A percentile compares a stretch with the other conserved stretches of the same genome.
These are phyloP conservation scores for Xenus cinereus DNA, from an alignment of 2,113 vertebrate species.

Conservation along the genomic window DNA sequence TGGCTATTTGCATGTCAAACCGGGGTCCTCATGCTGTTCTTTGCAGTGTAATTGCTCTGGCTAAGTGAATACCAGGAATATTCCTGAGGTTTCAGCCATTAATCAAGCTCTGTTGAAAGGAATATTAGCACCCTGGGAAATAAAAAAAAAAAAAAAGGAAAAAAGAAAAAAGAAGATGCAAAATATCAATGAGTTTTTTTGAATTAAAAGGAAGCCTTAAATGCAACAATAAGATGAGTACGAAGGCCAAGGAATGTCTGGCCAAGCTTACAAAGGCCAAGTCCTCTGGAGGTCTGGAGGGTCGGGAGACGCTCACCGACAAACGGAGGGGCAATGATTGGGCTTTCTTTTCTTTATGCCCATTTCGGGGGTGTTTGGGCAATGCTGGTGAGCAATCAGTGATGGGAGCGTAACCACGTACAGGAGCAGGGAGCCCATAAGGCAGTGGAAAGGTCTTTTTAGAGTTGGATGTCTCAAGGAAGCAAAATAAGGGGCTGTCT, in stretches of 20 bases:
- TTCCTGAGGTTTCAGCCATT: conserved; percentile 55
- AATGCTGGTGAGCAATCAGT: not conserved
- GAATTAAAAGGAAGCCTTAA: conserved; percentile 8
- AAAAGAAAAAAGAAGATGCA: not conserved
- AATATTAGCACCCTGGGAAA: conserved; percentile 52
- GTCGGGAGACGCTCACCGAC: not conserved
- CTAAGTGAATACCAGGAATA: conserved; percentile 72
- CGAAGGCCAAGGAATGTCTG: not conserved
- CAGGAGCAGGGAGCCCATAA: not conserved
- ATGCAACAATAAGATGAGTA: not conserved
- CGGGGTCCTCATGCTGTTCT: conserved; percentile 58
- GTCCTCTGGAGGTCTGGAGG: not conserved
- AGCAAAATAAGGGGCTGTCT: not conserved
- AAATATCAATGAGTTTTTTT: conserved; percentile 29
- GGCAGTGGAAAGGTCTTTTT: not conserved
- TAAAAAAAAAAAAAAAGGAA: not conserved
- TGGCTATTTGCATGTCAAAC: conserved; percentile 68
- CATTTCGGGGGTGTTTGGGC: not conserved
- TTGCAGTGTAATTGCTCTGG: conserved; percentile 64
- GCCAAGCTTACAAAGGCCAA: not conserved
- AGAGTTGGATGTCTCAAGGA: not conserved
- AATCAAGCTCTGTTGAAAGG: conserved; percentile 56
- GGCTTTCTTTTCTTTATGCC: not conserved
- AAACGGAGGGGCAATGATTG: not conserved
- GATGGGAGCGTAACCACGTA: not conserved